A percentile compares a stretch with the other conserved stretches of the same genome.
These are phyloP conservation scores for Agrenia bidenticulata DNA, from an alignment of 2,888 invertebrate species.

Conservation along the genomic window DNA sequence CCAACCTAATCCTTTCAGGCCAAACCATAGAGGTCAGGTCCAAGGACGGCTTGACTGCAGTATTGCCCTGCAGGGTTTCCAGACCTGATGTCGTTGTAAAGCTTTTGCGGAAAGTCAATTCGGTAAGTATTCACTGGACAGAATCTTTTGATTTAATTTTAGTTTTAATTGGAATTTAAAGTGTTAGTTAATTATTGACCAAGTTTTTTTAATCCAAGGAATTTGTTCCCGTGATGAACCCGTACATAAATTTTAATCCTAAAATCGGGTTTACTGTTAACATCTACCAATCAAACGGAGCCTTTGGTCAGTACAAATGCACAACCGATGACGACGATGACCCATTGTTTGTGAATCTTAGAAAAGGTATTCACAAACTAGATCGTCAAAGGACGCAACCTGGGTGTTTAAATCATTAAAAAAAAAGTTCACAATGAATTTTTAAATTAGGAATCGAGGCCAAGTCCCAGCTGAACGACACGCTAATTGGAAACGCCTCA, in stretches of 20 bases:
- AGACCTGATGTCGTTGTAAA: constrained; percentile 38
- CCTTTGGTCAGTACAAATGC: constrained; percentile 48
- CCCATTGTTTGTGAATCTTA: constrained; percentile 31
- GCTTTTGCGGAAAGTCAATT: constrained; percentile 37
- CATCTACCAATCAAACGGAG: constrained; percentile 31
- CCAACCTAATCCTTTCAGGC: constrained; percentile 45
- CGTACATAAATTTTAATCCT: constrained; percentile 45
- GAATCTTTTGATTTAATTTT: neutral
- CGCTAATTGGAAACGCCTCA: constrained; percentile 41
- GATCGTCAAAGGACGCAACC: no score
- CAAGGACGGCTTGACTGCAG: constrained; percentile 33
- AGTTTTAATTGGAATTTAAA: no score
- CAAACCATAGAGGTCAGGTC: constrained; percentile 41
- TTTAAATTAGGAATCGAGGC: constrained; percentile 2
- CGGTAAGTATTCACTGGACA: constrained; percentile 21
- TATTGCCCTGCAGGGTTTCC: constrained; percentile 47
- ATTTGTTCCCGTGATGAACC: constrained; percentile 25
- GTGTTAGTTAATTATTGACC: neutral
- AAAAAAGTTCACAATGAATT: neutral
- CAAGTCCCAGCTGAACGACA: constrained; percentile 30
- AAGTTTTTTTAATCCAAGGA: constrained; percentile 20
- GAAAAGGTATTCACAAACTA: constrained; percentile 32
- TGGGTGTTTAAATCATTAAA: constrained; percentile 2
- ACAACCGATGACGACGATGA: constrained; percentile 37
- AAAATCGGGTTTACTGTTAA: constrained; percentile 45